Conservation (phyloP, 2,797 vertebrate genomes). For the Cyprinella venusta region DNA sequence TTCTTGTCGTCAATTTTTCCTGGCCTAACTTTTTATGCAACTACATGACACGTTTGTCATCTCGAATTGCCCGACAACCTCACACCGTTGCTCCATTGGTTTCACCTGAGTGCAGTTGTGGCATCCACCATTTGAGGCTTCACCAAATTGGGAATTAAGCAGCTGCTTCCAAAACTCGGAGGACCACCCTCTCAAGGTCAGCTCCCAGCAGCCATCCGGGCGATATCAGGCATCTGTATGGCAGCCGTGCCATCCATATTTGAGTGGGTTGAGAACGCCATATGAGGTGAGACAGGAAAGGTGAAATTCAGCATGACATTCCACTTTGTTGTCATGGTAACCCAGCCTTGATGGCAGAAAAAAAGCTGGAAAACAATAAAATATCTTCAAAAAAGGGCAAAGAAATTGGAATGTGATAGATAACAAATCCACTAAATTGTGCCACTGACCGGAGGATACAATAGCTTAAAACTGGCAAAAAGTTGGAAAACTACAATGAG, state of each 20-base stretch:
- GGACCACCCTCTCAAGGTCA: slow-evolving; percentile 82
- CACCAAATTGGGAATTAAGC: slow-evolving; percentile 71
- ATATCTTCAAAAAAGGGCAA: slow-evolving; percentile 63
- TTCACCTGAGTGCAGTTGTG: slow-evolving; percentile 81
- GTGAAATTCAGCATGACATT: slow-evolving; percentile 85
- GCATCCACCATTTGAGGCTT: slow-evolving; percentile 78
- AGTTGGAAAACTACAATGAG: background rate
- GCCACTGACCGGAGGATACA: background rate
- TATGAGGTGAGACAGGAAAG: slow-evolving; percentile 84
- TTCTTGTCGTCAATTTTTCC: background rate
- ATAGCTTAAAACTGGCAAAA: background rate
- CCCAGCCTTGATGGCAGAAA: slow-evolving; percentile 69
- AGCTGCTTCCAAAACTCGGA: slow-evolving; percentile 67
- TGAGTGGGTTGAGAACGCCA: slow-evolving; percentile 75
- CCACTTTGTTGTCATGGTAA: slow-evolving; percentile 89
- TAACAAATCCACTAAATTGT: background rate
- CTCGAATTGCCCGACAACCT: slow-evolving; percentile 66
- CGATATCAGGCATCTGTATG: slow-evolving; percentile 84
- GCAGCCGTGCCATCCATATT: slow-evolving; percentile 75
- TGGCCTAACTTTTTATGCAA: background rate
- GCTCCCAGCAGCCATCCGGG: slow-evolving; percentile 59
- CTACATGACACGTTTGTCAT: slow-evolving; percentile 15
- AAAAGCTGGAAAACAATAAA: slow-evolving; percentile 79
- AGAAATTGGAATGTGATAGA: slow-evolving; percentile 45
- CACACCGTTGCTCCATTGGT: slow-evolving; percentile 69